Evolutionary conservation across 2,797 vertebrate species (phyloP), one percentile per base, ranked within the genome.

Genomic region (Epinephelus coioides): DNA sequence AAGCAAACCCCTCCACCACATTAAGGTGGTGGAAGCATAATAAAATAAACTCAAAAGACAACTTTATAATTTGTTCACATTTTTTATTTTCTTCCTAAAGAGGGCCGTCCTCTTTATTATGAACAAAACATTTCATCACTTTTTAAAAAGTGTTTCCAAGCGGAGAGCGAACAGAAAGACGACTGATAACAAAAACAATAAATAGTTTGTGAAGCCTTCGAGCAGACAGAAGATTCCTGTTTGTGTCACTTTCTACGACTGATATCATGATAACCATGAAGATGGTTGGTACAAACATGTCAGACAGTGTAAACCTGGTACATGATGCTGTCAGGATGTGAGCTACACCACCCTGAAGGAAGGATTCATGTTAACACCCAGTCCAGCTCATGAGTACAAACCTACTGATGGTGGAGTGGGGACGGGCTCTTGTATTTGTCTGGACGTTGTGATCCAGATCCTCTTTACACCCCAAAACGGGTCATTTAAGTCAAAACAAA

Each of bases 161-260:
- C 82, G 44, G 18, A 67, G 25, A 79, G 62, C 2, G 7, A 79
- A 76, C 40, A 62, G 12, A 79, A 57, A 55, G 34, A 84, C 21
- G 57, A 83, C 57, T 49, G 55, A 80, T 53, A 80, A 71, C 50
- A 75, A 76, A 82, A 80, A 14, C 63, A 89, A 90, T 88, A 92
- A 90, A 89, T 86, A 88, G 30, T 78, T 11, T 12, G 40, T 25
- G 79, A 74, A 61, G 71, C 25, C 2, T 55, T 14, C 0, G 30
- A 64, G 49, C 65, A 12, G n/a, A 68, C 46, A 13, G 46, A 61
- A 8, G 56, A 27, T 11, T 67, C 49, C 46, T 3, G 59, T 47
- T 60, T 27, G n/a, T 62, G 64, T 21, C 30, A 14, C 66, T 12
- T 25, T 38, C 62, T 43, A 67, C 47, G 5, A 21, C 38, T 82